Conservation (phyloP, 2,113 vertebrate species). For the Symphodus melops region DNA sequence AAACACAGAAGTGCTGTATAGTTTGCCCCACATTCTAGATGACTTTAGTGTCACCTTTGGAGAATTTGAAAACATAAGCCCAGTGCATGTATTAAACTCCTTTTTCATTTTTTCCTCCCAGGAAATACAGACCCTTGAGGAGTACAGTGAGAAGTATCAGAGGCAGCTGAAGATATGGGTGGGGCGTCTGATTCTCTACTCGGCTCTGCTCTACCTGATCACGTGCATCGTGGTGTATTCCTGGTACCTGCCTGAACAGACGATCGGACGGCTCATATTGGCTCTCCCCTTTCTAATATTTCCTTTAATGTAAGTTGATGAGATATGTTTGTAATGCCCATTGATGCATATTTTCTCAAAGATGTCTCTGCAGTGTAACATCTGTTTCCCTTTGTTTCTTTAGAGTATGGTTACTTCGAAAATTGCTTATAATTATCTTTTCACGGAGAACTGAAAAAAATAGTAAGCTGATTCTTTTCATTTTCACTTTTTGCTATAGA, state of each 20-base stretch:
- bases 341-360: background rate
- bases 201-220: constrained; percentile 89
- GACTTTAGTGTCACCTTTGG: background rate
- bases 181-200: constrained; percentile 93
- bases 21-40: background rate
- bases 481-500: background rate
- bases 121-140: constrained; percentile 93
- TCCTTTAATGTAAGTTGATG: constrained; percentile 93
- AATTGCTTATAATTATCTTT: constrained; percentile 91
- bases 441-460: constrained; percentile 94
- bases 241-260: constrained; percentile 94
- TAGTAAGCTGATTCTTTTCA: constrained; percentile 82
- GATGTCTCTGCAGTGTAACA: background rate
- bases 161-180: constrained; percentile 94
- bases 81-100: background rate
- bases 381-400: constrained; percentile 4
- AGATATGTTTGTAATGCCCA: background rate
- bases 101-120: constrained; percentile 65
- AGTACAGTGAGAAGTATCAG: constrained; percentile 95
- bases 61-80: background rate
- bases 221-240: constrained; percentile 90
- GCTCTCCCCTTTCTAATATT: constrained; percentile 92
- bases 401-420: constrained; percentile 94
- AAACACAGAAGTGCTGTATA: background rate
- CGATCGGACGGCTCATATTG: constrained; percentile 89